Evolutionary conservation across 2,888 invertebrate genomes (phyloP), one percentile per base, ranked within the genome.

Genomic region (Orgyia antiqua): DNA sequence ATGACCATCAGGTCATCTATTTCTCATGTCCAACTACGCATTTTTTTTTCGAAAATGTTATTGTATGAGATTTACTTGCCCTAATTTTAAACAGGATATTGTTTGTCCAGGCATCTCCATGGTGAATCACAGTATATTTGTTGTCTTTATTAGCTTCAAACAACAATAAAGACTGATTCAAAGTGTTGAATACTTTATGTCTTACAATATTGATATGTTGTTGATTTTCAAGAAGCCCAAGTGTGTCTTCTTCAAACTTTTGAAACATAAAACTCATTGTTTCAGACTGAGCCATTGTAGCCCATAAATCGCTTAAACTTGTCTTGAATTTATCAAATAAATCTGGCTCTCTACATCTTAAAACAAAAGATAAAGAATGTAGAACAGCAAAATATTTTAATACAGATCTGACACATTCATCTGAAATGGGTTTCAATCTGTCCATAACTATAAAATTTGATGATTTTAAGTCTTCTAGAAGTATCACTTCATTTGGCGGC

Each of bases 91-190:
- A 70, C 49, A 72, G 47, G n/a, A 72, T 49, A 33, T 73, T 73
- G 21, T 70, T 72, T 1, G 58, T 66, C 71, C 72, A 72, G 10
- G 57, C 50, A 33, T 73, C 72, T 4, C 72, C 72, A 32, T 73
- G 72, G 21, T 49, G 49, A 9, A 72, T 57, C 3, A 69, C 43
- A 5, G 55, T 34, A 37, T 57, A 49, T 36, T 58, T 64, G 3
- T 54, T 53, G 1, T 39, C 39, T 2, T 13, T 13, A 10, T 63
- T 52, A 15, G 18, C 20, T 28, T 36, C 53, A 1, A 31, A 1
- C 4, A 52, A 17, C 42, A 55, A 48, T 2, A 10, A 28, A 1
- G 33, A 24, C 6, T 15, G 4, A 1, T 21, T 1, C 3, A 34
- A 0, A 3, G 45, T 2, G 7, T 41, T 29, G 21, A 24, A 15